Conservation (phyloP, 2,797 vertebrate species). For the Channallabes apus region DNA sequence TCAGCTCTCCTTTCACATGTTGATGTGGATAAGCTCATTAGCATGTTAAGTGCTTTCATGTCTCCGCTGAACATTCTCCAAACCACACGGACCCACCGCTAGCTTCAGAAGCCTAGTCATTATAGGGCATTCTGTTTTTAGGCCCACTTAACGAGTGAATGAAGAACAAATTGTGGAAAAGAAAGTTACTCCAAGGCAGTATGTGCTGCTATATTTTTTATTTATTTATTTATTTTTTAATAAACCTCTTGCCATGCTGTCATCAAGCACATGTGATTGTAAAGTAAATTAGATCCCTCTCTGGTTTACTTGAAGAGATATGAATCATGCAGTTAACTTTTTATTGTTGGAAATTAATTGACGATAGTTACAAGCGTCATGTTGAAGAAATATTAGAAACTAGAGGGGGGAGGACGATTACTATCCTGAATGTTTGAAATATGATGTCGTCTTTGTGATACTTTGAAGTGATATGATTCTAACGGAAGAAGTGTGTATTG, state of each 20-base stretch:
- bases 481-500: background rate
- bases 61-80: background rate
- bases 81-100: conserved; percentile 23
- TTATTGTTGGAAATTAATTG: background rate
- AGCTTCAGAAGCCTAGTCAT: conserved; percentile 28
- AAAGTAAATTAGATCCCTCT: conserved; percentile 20
- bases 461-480: background rate
- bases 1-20: background rate
- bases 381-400: too few relatives aligned
- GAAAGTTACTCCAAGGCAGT: conserved; percentile 44
- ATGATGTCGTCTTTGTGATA: background rate
- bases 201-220: conserved; percentile 32
- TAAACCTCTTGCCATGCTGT: conserved; percentile 5
- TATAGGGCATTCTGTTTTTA: conserved; percentile 46
- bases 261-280: background rate
- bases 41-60: conserved; percentile 18
- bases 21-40: conserved; percentile 29
- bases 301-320: conserved; percentile 4
- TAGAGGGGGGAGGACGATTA: background rate
- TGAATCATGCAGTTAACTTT: background rate
- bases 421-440: background rate
- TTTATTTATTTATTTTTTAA: conserved; percentile 26
- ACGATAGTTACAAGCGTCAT: background rate
- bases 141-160: conserved; percentile 30
- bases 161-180: conserved; percentile 38